Evolutionary conservation across 2,797 vertebrate species (phyloP), one percentile per base, ranked within the genome.

Genomic region (Podarcis siculus): DNA sequence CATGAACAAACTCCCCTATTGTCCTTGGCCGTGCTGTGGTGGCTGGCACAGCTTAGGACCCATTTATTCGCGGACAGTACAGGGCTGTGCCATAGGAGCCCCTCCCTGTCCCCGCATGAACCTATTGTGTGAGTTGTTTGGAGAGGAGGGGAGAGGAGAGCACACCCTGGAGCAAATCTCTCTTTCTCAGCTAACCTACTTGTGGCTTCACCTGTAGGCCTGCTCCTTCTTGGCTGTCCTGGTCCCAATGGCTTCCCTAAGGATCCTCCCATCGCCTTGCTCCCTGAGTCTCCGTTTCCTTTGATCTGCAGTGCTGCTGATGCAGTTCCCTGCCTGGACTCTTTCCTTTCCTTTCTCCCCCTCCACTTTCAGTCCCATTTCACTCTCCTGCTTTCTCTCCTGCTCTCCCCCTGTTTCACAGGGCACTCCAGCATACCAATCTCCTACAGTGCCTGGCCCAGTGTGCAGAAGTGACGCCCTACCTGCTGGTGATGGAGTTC

Each of bases 401-500:
- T 27, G 27, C 15, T 76, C 39, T n/a, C 58, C 25, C 67, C 32
- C 37, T 86, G 93, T 87, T 23, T 0, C 21, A 2, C 95, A 99
- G 99, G 35, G 95, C 96, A 32, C 97, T 99, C 69, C 98, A 98
- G 97, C 99, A 99, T 89, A 97, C 97, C 12, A 98, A 98, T 83
- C 97, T 99, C 95, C 96, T 99, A 92, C 98, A 98, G 95, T 99
- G 99, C 92, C 92, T 99, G 97, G 97, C 98, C 79, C 98, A 99
- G 96, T 99, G 98, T 5, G 97, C 98, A 0, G 98, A 99, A 95
- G 97, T 98, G 95, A 98, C 98, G 0, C 99, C 99, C 0, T 99
- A 99, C 96, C 97, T 99, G 96, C 97, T 99, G 95, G 98, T 99
- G 87, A 98, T 99, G 98, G 99, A 99, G 95, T 98, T 99, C 92